Conservation (phyloP, 2,113 vertebrate species). For the Plecturocebus donacophilus region DNA sequence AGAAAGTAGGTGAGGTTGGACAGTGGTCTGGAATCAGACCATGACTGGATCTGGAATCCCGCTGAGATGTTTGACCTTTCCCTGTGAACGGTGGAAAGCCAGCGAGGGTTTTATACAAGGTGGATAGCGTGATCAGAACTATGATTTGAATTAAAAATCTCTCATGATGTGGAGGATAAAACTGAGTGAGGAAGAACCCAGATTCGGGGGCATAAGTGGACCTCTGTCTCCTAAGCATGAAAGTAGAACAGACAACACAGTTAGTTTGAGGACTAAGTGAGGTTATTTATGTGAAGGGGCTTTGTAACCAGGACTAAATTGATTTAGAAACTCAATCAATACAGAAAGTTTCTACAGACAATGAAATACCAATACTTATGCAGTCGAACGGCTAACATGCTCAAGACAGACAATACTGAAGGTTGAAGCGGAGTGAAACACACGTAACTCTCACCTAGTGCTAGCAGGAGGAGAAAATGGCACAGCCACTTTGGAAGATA, state of each 20-base stretch:
- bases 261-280: background rate
- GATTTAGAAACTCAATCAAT: background rate
- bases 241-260: background rate
- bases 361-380: too few species aligned
- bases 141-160: background rate
- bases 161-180: accelerated
- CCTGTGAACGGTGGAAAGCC: background rate
- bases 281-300: background rate
- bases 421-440: too few species aligned
- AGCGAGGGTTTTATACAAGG: background rate
- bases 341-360: background rate
- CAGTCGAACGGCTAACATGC: too few species aligned
- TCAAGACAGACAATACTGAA: background rate
- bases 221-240: background rate
- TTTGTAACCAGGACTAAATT: background rate
- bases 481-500: background rate
- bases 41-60: background rate
- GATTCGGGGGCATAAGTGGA: background rate
- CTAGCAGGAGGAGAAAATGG: background rate
- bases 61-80: background rate
- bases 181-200: background rate
- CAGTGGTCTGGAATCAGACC: background rate
- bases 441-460: too few species aligned
- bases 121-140: background rate
- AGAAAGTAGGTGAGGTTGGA: background rate